Base-by-base conservation (phyloP, 2,797 vertebrate genomes). In the Lycodopsis pacificus region DNA sequence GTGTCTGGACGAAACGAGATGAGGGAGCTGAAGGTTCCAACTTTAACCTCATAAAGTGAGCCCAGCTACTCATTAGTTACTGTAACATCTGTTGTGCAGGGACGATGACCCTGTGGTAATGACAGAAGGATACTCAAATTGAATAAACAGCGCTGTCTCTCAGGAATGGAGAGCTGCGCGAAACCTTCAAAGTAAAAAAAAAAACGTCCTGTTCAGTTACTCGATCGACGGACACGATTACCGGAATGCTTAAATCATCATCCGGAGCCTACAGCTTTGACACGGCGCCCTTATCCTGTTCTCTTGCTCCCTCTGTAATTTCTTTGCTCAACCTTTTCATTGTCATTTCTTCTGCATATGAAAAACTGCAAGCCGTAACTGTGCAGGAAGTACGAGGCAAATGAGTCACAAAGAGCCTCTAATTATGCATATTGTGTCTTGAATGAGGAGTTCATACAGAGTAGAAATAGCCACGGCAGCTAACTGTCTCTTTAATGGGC, bases 21-120 rank as follows among this genome's bases (percentile, higher is more conserved):
- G 78, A 86, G 80, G 86, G 86, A 84, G 81, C 85, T 85, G 85
- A 89, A 88, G 85, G 91, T 78, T 86, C 93, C 90, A 95, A 95
- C 94, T 95, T 94, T 95, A 93, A 95, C 95, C 95, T 93, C 95
- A 95, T 96, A 95, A 95, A 96, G 76, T 77, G 69, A 92, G 86
- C 75, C 87, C 77, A 61, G 90, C 95, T 95, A 94, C 91, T 96
- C 93, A 96, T 96, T 95, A 95, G 92, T 91, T 90, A 92, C 89
- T 90, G 94, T 93, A 95, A 95, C 95, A 96, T 94, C 95, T 96
- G 95, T 90, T 93, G 83, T 73, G 83, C 68, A 62, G 84, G 84
- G 87, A 89, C 79, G 80, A 91, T 93, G 93, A 95, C 91, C 91
- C 87, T 79, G 77, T 89, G 75, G 88, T 95, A 95, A 95, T 94